Evolutionary conservation across 2,797 vertebrate species (phyloP).

Genomic region (Rhodeus uyekii): DNA sequence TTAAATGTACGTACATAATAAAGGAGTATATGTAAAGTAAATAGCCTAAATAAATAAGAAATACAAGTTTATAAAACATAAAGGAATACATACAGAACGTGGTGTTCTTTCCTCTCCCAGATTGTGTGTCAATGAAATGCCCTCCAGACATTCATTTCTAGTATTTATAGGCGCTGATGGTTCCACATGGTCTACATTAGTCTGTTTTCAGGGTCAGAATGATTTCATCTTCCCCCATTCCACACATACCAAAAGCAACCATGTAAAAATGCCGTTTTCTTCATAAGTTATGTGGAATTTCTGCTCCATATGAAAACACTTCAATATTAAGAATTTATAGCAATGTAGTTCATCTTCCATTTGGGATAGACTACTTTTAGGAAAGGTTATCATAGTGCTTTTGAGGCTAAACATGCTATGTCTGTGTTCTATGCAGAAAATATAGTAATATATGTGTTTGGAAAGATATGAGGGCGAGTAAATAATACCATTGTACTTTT

Average conservation of each 20-base stretch:
- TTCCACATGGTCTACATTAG: constrained; percentile 79
- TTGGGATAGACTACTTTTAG: background rate
- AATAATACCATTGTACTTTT: background rate
- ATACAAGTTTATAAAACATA: background rate
- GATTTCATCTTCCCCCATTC: constrained; percentile 58
- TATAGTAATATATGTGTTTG: background rate
- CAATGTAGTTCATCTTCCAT: background rate
- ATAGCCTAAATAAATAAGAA: background rate
- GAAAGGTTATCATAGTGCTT: too few species aligned
- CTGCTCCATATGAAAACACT: background rate
- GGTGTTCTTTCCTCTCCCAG: constrained; percentile 10
- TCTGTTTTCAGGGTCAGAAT: constrained; percentile 46
- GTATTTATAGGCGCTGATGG: constrained; percentile 74
- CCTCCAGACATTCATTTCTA: constrained; percentile 58
- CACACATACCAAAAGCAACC: constrained; percentile 59
- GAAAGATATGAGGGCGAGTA: background rate
- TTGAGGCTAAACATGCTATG: too few species aligned
- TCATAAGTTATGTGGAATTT: background rate
- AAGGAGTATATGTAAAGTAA: background rate
- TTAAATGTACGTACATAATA: background rate
- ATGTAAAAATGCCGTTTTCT: background rate
- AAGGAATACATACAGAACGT: constrained; percentile 9
- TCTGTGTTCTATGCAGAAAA: background rate
- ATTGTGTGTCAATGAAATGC: constrained; percentile 43
- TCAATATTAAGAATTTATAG: background rate